Evolutionary conservation across 2,888 invertebrate genomes (phyloP).

Genomic region (Drosophila pseudotalamancana): DNA sequence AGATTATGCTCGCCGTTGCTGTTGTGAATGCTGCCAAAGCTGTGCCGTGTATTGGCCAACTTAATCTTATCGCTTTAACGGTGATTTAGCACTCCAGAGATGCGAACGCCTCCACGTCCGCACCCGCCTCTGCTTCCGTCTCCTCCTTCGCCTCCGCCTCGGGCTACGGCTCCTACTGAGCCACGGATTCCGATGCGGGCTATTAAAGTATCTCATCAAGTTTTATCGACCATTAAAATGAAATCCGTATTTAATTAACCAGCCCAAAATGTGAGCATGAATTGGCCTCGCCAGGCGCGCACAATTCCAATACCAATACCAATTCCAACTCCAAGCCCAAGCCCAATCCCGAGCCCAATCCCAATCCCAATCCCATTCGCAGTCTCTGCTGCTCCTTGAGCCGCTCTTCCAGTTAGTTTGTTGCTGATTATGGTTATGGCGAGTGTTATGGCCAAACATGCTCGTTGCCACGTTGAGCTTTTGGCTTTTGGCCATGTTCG

Average conservation of each 20-base stretch:
- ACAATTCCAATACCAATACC: conserved; percentile 37
- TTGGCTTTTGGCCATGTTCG: conserved; percentile 12
- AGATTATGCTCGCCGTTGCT: conserved; percentile 49
- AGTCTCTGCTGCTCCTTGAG: too few relatives aligned
- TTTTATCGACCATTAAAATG: conserved; percentile 83
- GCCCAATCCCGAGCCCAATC: neutral
- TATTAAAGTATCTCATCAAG: conserved; percentile 82
- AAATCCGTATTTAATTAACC: conserved; percentile 82
- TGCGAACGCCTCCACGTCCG: conserved; percentile 2
- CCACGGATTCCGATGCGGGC: conserved; percentile 22
- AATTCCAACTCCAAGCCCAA: conserved; percentile 1
- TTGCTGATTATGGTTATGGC: conserved; percentile 47
- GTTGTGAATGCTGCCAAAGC: conserved; percentile 36
- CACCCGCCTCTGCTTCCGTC: conserved; percentile 1
- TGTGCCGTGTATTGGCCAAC: conserved; percentile 61
- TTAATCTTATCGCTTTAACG: conserved; percentile 76
- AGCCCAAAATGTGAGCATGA: conserved; percentile 84
- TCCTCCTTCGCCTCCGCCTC: conserved; percentile 7
- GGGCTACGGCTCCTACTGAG: neutral
- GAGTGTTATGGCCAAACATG: conserved; percentile 18
- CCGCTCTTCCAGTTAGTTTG: conserved; percentile 30
- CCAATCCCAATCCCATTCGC: neutral
- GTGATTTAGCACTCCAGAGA: conserved; percentile 71
- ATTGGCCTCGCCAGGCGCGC: conserved; percentile 72
- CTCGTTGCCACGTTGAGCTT: conserved; percentile 3